phyloP scores from a whole-genome alignment of 37 sponge, comb jelly and placozoan genomes.

The Eunapius fragilis region DNA sequence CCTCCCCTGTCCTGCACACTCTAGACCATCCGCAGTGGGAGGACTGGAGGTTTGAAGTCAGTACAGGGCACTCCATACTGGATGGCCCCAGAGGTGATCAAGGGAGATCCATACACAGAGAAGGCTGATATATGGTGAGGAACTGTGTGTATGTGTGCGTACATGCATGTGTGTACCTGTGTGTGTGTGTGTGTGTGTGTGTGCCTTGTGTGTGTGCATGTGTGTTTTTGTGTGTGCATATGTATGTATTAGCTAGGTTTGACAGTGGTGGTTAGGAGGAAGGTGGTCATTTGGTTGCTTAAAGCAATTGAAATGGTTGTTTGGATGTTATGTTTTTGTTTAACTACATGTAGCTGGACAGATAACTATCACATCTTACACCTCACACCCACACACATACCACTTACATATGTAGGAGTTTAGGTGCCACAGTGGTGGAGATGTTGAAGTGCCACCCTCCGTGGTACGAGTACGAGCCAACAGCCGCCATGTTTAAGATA shows the following conservation, averaged over 20 bases:
- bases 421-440: slow-evolving; percentile 86
- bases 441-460: slow-evolving; percentile 95
- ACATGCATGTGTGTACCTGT: not conserved
- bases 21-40: slow-evolving; percentile 76
- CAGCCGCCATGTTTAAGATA: slow-evolving; percentile 97
- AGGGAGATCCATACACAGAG: slow-evolving; percentile 70
- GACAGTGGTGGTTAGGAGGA: too few relatives aligned
- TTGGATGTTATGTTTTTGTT: too few relatives aligned
- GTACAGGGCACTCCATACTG: slow-evolving; percentile 98
- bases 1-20: not conserved
- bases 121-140: slow-evolving; percentile 86
- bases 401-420: slow-evolving; percentile 18
- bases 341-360: too few relatives aligned
- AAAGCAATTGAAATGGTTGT: too few relatives aligned
- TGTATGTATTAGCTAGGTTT: too few relatives aligned
- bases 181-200: not conserved
- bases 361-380: too few relatives aligned
- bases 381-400: not conserved
- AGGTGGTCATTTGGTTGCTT: too few relatives aligned
- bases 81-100: slow-evolving; percentile 98
- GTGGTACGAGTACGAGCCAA: slow-evolving; percentile 88
- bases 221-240: too few relatives aligned
- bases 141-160: too few relatives aligned
- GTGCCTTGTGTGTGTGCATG: too few relatives aligned
- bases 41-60: slow-evolving; percentile 77